phyloP scores from a whole-genome alignment of 2,113 vertebrate genomes.

The Platysteira castanea region DNA sequence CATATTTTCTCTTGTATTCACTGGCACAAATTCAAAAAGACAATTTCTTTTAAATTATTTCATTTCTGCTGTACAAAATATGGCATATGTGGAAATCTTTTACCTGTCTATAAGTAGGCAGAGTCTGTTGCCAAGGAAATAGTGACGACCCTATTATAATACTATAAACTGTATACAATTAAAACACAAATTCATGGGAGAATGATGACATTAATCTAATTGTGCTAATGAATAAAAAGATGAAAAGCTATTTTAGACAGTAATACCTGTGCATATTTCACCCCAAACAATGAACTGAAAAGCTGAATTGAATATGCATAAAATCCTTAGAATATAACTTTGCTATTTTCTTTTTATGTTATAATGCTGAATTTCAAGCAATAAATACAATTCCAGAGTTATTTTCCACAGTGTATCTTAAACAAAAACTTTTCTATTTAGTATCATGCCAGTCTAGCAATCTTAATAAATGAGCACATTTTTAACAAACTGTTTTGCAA shows the following conservation, averaged over 20 bases:
- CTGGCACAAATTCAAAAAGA: not conserved
- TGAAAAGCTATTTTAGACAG: not conserved
- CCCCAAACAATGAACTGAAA: not conserved
- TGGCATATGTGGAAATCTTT: not conserved
- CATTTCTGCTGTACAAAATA: not conserved
- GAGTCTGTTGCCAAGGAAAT: not conserved
- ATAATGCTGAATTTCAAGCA: not conserved
- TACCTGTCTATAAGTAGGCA: not conserved
- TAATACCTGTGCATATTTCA: not conserved
- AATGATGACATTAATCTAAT: not conserved
- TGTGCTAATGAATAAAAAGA: not conserved
- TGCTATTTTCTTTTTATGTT: not conserved
- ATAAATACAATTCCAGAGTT: not conserved
- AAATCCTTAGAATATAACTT: not conserved
- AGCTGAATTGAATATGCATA: not conserved
- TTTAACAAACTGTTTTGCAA: not conserved
- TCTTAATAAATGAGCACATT: not conserved
- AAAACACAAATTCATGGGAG: not conserved
- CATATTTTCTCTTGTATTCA: not conserved
- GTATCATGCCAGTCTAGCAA: not conserved
- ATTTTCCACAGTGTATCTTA: not conserved
- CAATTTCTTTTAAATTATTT: not conserved
- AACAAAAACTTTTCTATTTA: not conserved
- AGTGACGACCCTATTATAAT: not conserved
- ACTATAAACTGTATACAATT: not conserved